Evolutionary conservation across 2,888 invertebrate species (phyloP).

Genomic region (Mesodorylaimus sp.): DNA sequence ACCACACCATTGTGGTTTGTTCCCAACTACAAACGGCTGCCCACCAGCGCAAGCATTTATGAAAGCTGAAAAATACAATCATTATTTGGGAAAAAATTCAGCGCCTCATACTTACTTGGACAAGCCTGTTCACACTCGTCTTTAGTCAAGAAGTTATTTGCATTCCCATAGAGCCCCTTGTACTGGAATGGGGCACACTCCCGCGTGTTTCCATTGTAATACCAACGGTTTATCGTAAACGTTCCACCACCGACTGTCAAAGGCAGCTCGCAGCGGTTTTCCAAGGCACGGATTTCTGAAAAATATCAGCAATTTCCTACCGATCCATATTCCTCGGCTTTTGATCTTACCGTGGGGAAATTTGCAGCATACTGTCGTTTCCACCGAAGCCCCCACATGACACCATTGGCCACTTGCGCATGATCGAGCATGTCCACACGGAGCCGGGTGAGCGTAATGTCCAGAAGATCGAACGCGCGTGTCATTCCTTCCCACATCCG

Average conservation of each 20-base stretch:
- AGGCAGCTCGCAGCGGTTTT: slow-evolving; percentile 22
- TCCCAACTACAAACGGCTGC: slow-evolving; percentile 7
- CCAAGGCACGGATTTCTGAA: too few species aligned
- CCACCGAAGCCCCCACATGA: slow-evolving; percentile 21
- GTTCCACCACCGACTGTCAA: slow-evolving; percentile 27
- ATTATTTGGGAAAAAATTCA: too few species aligned
- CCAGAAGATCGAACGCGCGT: too few species aligned
- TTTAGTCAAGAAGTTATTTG: slow-evolving; percentile 18
- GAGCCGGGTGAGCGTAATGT: too few species aligned
- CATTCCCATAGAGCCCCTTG: slow-evolving; percentile 16
- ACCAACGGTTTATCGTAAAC: slow-evolving; percentile 15
- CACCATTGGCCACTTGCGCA: slow-evolving; percentile 21
- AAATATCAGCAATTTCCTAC: too few species aligned
- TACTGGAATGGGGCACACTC: slow-evolving; percentile 16
- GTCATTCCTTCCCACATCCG: too few species aligned
- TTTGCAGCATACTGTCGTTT: slow-evolving; percentile 27
- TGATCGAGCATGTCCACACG: too few species aligned
- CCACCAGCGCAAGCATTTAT: slow-evolving; percentile 13
- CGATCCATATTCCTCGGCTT: background rate
- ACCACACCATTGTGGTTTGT: slow-evolving; percentile 4
- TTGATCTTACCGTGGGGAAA: slow-evolving; percentile 7
- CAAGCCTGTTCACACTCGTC: slow-evolving; percentile 16
- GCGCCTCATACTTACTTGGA: slow-evolving; percentile 12
- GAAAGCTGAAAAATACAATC: slow-evolving; percentile 11
- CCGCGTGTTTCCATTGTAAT: slow-evolving; percentile 5